Conservation (phyloP, 2,113 vertebrate species). For the Acrocephalus arundinaceus region DNA sequence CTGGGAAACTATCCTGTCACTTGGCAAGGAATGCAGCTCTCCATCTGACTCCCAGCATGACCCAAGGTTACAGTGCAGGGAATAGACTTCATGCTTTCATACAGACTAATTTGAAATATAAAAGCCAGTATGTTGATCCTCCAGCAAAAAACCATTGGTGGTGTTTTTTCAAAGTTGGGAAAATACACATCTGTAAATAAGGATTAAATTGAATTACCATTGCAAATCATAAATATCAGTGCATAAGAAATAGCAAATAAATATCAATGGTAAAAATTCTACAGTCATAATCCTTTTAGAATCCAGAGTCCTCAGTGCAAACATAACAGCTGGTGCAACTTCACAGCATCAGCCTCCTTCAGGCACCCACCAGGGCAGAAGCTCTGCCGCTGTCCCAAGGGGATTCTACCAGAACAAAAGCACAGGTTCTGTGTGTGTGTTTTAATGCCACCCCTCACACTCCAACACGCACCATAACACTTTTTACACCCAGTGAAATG, state of each 20-base stretch:
- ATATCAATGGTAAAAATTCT: background rate
- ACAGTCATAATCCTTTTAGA: background rate
- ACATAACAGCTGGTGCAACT: background rate
- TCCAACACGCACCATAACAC: fast-evolving
- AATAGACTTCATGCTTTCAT: background rate
- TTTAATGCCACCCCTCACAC: background rate
- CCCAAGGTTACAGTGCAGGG: background rate
- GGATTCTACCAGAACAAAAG: background rate
- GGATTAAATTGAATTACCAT: background rate
- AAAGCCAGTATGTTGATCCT: background rate
- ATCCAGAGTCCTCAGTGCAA: fast-evolving
- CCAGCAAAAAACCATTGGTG: background rate
- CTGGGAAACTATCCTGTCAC: background rate
- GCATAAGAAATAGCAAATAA: background rate
- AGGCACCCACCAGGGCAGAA: background rate
- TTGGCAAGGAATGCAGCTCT: background rate
- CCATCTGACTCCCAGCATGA: background rate
- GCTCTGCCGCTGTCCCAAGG: background rate
- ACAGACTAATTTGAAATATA: background rate
- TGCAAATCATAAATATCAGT: background rate
- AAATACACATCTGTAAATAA: background rate
- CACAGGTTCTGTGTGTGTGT: fast-evolving
- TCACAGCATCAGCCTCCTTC: background rate
- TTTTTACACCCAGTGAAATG: background rate
- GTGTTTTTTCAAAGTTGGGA: background rate